Base-by-base conservation (phyloP, 2,797 vertebrate genomes). In the Cyprinodon diabolis region DNA sequence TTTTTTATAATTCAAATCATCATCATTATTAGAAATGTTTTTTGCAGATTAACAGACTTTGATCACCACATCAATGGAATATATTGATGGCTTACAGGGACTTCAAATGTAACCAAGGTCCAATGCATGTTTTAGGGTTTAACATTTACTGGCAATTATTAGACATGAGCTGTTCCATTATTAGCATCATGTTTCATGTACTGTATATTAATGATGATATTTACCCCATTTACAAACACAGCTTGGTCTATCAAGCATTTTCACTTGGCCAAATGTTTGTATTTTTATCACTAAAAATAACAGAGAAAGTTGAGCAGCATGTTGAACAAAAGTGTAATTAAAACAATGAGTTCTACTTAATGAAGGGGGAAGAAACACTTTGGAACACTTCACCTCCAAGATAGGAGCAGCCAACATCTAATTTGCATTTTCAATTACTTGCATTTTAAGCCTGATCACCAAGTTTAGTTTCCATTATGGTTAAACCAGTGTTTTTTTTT, bases 261-360 rank as follows among this genome's bases (percentile, higher is more conserved):
- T 84, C 80, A 72, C 71, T 73, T 73, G 83, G 80, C 72, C 75
- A 66, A 71, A 78, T 81, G 86, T 91, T 79, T 87, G 77, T 90
- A 87, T 92, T 89, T 89, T 82, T 81, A 87, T 87, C 87, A 84
- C 87, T 82, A 89, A 85, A 91, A 93, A 89, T 87, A 92, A 91
- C 83, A 86, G 70, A 67, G 83, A 92, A 93, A 92, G 87, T 93
- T 74, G 87, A 93, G 81, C 90, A 91, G 77, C 82, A 84, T 81
- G 80, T 83, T 75, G 69, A 90, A 87, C 78, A 76, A 66, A 83
- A 88, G 80, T 91, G 90, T 94, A 90, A 94, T 95, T 94, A 93
- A 93, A 94, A 93, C 92, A 93, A 92, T 92, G 84, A 92, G 89
- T 90, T 88, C 80, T 82, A 87, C 79, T 90, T 93, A 94, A 93